Conservation (phyloP, 1,140 invertebrate genomes). For the Chironomus tepperi region DNA sequence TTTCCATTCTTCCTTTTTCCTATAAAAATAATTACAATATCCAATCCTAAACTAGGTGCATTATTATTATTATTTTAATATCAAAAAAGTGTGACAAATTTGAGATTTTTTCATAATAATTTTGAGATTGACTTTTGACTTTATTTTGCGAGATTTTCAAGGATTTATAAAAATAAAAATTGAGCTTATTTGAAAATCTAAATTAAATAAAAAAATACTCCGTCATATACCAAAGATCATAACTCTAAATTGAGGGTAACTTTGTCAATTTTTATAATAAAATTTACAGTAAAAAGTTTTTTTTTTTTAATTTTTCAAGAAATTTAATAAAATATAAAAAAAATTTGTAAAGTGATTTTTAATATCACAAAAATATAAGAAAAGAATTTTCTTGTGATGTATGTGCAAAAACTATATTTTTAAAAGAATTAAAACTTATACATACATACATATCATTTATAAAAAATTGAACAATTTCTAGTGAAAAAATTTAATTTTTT, state of each 20-base stretch:
- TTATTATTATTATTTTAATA: no score
- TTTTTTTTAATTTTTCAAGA: no score
- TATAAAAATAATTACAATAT: no score
- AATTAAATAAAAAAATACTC: neutral
- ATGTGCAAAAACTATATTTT: neutral
- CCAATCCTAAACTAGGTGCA: no score
- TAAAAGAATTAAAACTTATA: neutral
- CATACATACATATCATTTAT: neutral
- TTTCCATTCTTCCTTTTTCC: no score
- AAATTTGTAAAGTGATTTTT: neutral
- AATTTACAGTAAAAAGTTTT: no score
- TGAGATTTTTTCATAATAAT: neutral
- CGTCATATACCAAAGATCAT: slow-evolving; percentile 22
- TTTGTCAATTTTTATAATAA: neutral
- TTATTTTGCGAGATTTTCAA: neutral
- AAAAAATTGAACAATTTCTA: neutral
- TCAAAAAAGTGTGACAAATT: no score
- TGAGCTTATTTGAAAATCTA: neutral
- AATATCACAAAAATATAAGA: no score
- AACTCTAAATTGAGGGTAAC: neutral
- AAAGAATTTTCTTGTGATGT: neutral
- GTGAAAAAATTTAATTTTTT: neutral
- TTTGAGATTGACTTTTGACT: neutral
- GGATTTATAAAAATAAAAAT: slow-evolving; percentile 16
- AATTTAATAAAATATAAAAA: neutral